These are phyloP conservation scores for Lophius americanus DNA, from an alignment of 2,797 vertebrate species.

Conservation along the genomic window DNA sequence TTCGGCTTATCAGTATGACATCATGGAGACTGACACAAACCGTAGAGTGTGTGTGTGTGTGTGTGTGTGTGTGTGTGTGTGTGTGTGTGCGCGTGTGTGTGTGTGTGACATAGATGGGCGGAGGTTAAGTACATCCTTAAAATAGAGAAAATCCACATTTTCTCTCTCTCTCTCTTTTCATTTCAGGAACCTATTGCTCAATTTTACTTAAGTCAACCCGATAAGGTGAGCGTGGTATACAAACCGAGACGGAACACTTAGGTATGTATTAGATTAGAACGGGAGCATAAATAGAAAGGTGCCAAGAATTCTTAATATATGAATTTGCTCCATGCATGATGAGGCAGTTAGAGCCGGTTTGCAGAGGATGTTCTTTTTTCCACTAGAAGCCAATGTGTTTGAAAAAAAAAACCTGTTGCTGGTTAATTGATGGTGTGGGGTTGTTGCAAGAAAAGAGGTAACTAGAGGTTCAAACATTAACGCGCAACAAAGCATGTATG, in stretches of 20 bases:
- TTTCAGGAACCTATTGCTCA: conserved; percentile 31
- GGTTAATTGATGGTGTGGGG: not conserved
- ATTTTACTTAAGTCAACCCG: conserved; percentile 47
- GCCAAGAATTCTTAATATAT: conserved; percentile 17
- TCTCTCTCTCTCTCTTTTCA: conserved; percentile 23
- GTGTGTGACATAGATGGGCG: conserved; percentile 35
- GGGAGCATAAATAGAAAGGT: conserved; percentile 6
- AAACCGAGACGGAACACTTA: conserved; percentile 17
- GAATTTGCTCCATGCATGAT: not conserved
- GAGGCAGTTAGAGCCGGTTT: conserved; percentile 17
- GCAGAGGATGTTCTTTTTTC: conserved; percentile 4
- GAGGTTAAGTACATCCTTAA: conserved; percentile 57
- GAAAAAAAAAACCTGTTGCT: not conserved
- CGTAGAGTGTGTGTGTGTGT: conserved; percentile 13
- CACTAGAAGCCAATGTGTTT: conserved; percentile 9
- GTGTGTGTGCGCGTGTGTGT: not conserved
- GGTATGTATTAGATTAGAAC: conserved; percentile 10
- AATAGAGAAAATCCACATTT: conserved; percentile 49
- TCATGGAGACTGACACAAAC: conserved; percentile 34
- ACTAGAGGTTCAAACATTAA: not conserved
- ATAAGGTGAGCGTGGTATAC: conserved; percentile 21
- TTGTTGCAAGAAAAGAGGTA: not conserved
- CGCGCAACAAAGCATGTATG: conserved; percentile 1
- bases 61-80: no score
- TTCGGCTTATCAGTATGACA: conserved; percentile 9